Percentiles rank a stretch among this genome's conserved stretches.
These are phyloP conservation scores for Drosophila ercepeae DNA, from an alignment of 1,140 invertebrate species.

Conservation along the genomic window DNA sequence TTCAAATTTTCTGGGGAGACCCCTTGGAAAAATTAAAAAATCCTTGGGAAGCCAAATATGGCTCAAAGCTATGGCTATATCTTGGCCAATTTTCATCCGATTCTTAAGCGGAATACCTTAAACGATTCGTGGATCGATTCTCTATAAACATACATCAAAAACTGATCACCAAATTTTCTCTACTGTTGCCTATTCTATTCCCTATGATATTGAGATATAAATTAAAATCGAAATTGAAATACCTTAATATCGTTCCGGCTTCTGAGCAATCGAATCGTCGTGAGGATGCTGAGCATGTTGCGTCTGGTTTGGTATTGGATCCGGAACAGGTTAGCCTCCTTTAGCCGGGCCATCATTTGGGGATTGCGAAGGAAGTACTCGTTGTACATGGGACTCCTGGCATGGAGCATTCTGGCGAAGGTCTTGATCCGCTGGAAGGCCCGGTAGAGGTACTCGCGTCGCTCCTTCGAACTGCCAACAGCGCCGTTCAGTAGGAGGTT, in stretches of 20 bases:
- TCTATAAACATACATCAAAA: no score
- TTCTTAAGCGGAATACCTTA: no score
- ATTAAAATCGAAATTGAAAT: background rate
- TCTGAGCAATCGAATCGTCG: constrained; percentile 44
- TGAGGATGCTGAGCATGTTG: constrained; percentile 67
- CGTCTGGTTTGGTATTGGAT: constrained; percentile 76
- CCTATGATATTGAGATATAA: background rate
- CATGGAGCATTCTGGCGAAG: constrained; percentile 68
- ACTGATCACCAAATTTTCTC: no score
- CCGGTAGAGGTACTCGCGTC: constrained; percentile 10
- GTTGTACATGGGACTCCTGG: constrained; percentile 71
- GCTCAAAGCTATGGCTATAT: no score
- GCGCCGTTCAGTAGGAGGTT: constrained; percentile 20
- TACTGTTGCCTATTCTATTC: no score
- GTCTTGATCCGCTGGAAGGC: constrained; percentile 27
- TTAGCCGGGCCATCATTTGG: background rate
- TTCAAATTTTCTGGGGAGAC: no score
- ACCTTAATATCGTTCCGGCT: constrained; percentile 45
- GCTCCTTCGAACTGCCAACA: constrained; percentile 10
- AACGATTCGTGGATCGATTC: no score
- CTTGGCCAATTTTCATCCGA: no score
- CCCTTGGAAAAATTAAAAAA: no score
- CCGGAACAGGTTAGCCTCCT: constrained; percentile 53
- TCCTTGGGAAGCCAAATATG: no score
- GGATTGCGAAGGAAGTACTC: constrained; percentile 32